Conservation (phyloP, 2,888 invertebrate species). For the Hydrotaea diabolus region DNA sequence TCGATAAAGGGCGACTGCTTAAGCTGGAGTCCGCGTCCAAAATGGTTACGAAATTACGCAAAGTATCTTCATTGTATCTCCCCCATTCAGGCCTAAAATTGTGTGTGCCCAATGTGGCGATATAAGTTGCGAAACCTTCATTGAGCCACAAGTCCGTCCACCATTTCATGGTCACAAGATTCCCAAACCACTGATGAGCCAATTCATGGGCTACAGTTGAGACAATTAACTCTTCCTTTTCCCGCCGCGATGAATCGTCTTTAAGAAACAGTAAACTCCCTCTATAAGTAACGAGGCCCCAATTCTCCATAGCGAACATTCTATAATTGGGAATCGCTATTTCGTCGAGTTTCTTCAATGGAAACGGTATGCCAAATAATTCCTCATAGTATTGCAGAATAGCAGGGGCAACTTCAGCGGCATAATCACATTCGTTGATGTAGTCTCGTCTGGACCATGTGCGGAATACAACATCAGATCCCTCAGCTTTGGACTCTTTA, state of each 20-base stretch:
- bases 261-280: constrained; percentile 87
- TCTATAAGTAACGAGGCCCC: constrained; percentile 90
- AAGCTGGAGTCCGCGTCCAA: constrained; percentile 87
- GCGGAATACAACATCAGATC: constrained; percentile 82
- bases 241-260: constrained; percentile 82
- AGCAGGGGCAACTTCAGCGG: constrained; percentile 88
- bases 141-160: constrained; percentile 91
- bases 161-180: constrained; percentile 91
- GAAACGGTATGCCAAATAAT: constrained; percentile 85
- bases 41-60: constrained; percentile 83
- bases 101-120: constrained; percentile 83
- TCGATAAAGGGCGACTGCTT: constrained; percentile 90
- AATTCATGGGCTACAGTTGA: constrained; percentile 86
- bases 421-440: constrained; percentile 88
- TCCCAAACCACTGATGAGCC: constrained; percentile 90
- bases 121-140: constrained; percentile 88
- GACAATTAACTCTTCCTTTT: constrained; percentile 83
- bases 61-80: constrained; percentile 82
- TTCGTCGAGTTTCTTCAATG: constrained; percentile 86
- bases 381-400: constrained; percentile 86
- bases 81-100: constrained; percentile 86
- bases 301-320: constrained; percentile 91
- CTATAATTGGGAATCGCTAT: constrained; percentile 89
- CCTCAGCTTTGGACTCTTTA: constrained; percentile 77
- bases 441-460: constrained; percentile 89